These are phyloP conservation scores for Brenthis ino DNA, from an alignment of 2,888 invertebrate genomes.

Conservation along the genomic window DNA sequence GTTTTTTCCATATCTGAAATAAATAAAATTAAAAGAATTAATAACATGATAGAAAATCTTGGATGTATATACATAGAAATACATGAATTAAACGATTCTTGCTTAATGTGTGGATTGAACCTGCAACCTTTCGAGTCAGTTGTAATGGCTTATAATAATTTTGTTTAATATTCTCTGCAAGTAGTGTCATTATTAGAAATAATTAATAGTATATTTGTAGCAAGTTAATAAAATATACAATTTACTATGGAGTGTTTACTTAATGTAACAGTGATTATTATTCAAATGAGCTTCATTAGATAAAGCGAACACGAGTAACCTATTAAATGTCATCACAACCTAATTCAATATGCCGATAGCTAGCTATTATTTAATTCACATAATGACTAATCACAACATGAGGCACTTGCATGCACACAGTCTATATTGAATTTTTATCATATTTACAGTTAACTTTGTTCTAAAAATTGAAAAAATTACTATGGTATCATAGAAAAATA, in stretches of 20 bases:
- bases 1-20: slow-evolving; percentile 86
- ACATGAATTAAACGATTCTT: too few species aligned
- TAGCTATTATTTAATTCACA: slow-evolving; percentile 33
- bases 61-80: too few species aligned
- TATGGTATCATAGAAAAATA: too few species aligned
- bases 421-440: neutral
- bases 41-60: neutral
- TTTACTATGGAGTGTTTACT: slow-evolving; percentile 13
- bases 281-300: slow-evolving; percentile 29
- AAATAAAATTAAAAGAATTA: neutral
- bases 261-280: slow-evolving; percentile 30
- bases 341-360: slow-evolving; percentile 35
- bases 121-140: too few species aligned
- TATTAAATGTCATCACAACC: slow-evolving; percentile 32
- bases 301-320: slow-evolving; percentile 40
- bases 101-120: too few species aligned
- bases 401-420: too few species aligned
- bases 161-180: too few species aligned
- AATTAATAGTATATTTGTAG: too few species aligned
- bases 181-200: too few species aligned
- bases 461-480: too few species aligned
- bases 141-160: too few species aligned
- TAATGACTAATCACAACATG: slow-evolving; percentile 14
- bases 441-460: too few species aligned
- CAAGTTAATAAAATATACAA: neutral